Evolutionary conservation across 2,113 vertebrate species (phyloP).

Genomic region (Tragelaphus scriptus): DNA sequence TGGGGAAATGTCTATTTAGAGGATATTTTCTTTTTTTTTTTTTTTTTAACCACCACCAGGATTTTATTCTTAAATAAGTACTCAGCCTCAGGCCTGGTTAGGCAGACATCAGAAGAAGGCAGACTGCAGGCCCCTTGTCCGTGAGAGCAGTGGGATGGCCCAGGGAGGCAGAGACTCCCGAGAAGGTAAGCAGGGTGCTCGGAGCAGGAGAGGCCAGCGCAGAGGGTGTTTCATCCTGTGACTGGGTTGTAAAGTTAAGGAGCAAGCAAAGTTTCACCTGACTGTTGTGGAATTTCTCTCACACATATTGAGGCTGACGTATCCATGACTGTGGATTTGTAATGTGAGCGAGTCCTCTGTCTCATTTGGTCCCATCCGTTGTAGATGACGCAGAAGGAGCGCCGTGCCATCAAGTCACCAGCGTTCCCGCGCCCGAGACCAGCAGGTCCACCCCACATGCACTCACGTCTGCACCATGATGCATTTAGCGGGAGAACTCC

Average conservation of each 20-base stretch:
- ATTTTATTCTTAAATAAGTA: not conserved
- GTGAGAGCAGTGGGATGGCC: not conserved
- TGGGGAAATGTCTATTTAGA: not conserved
- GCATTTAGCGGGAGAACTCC: not conserved
- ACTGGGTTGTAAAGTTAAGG: not conserved
- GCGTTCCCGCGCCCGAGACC: conserved; percentile 13
- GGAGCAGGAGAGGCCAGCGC: not conserved
- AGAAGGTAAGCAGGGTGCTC: not conserved
- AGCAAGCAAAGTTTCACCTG: not conserved
- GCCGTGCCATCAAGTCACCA: not conserved
- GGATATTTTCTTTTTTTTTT: not conserved
- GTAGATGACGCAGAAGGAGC: conserved; percentile 57
- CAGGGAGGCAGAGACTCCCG: not conserved
- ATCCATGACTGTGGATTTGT: rapidly evolving
- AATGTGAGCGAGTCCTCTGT: not conserved
- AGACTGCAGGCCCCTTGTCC: not conserved
- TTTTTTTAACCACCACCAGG: not conserved
- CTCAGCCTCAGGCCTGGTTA: not conserved
- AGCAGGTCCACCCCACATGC: not conserved
- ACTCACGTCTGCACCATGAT: conserved; percentile 1
- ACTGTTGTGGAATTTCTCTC: rapidly evolving
- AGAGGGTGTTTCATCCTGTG: not conserved
- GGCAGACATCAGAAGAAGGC: not conserved
- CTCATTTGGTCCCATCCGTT: conserved; percentile 12
- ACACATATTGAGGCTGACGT: rapidly evolving